Evolutionary conservation across 2,888 invertebrate species (phyloP), one percentile per base, ranked within the genome.

Genomic region (Reticulitermes lucifugus): DNA sequence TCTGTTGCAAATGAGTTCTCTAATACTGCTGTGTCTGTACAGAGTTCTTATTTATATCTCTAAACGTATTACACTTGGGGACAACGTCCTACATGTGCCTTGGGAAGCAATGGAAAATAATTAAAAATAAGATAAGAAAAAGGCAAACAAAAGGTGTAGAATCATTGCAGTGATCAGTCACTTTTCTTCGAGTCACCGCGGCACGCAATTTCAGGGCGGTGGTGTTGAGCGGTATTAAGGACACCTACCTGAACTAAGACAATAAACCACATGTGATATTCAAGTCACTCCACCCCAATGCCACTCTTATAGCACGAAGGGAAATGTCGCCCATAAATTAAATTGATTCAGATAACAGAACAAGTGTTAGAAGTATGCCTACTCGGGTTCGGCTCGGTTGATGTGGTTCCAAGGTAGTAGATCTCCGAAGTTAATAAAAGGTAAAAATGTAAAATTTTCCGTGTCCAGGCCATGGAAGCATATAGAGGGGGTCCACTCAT

Each of bases 151-250:
- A 77, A 77, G n/a, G 0, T n/a, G 21, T 51, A 9, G 46, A 77
- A 77, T 77, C 77, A 77, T 46, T 5, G 73, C 22, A 43, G 9
- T 51, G 77, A 77, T 77, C 77, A 46, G 51, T 41, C 41, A 41
- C 18, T 29, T 70, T 70, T 25, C 12, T 70, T 70, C 6, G 14
- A 73, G 73, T 21, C 35, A 73, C 29, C 18, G 21, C 1, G 6
- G 46, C 77, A 77, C 41, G 73, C 73, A 73, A 73, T 73, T 73
- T 29, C n/a, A n/a, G 77, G 73, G 73, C 41, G 65, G 73, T 29
- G 71, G 12, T 73, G 41, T n/a, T 77, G 77, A n/a, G 46, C n/a
- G n/a, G 73, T 7, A 73, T 73, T 73, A 41, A 73, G 41, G 43
- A 46, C 46, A 77, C 77, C n/a, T 51, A 77, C 77, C 41, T 77